Percentiles rank a stretch among this genome's conserved stretches.
Evolutionary conservation across 2,888 invertebrate genomes (phyloP).

Genomic region (Antitype chi): DNA sequence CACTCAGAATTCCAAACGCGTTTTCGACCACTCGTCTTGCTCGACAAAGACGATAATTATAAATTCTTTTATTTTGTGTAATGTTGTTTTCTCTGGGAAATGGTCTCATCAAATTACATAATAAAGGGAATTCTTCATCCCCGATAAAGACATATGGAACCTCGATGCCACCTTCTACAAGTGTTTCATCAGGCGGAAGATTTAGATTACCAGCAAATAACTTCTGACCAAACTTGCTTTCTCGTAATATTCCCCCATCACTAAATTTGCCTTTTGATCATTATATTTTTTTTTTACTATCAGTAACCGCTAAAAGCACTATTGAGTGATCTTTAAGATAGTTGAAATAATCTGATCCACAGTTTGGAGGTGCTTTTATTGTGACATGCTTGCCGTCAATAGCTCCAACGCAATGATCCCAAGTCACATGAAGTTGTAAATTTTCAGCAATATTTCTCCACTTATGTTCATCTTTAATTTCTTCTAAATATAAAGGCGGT

Average conservation of each 20-base stretch:
- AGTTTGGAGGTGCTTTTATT: slow-evolving; percentile 41
- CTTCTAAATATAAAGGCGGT: slow-evolving; percentile 22
- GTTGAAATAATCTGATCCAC: slow-evolving; percentile 48
- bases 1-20: slow-evolving; percentile 40
- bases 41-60: slow-evolving; percentile 48
- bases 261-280: slow-evolving; percentile 53
- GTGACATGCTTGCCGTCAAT: slow-evolving; percentile 45
- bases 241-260: slow-evolving; percentile 48
- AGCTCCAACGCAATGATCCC: slow-evolving; percentile 40
- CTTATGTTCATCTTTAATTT: slow-evolving; percentile 36
- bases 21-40: slow-evolving; percentile 44
- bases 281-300: slow-evolving; percentile 40
- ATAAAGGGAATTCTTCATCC: slow-evolving; percentile 41
- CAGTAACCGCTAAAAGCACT: slow-evolving; percentile 48
- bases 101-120: slow-evolving; percentile 44
- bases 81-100: slow-evolving; percentile 35
- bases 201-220: slow-evolving; percentile 39
- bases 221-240: slow-evolving; percentile 44
- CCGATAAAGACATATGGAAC: slow-evolving; percentile 50
- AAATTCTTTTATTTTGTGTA: slow-evolving; percentile 50
- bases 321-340: slow-evolving; percentile 45
- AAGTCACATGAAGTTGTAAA: slow-evolving; percentile 35
- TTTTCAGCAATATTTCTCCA: slow-evolving; percentile 43
- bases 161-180: slow-evolving; percentile 39
- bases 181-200: slow-evolving; percentile 43